Evolutionary conservation across 1,140 invertebrate species (phyloP).

Genomic region (Nymphalis io): DNA sequence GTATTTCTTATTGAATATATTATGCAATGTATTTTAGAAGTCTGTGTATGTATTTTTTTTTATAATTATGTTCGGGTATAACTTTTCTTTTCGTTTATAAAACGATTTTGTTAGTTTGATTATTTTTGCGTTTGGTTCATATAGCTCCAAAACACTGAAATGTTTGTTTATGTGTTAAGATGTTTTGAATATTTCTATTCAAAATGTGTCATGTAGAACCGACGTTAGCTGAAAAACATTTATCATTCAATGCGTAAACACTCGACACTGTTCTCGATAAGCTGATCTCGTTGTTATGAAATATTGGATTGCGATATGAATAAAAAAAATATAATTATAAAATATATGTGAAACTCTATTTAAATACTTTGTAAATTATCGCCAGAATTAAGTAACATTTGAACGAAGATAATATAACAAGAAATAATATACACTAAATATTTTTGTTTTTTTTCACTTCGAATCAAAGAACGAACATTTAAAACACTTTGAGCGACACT

Average conservation of each 20-base stretch:
- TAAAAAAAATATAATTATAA: not conserved
- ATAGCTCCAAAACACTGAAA: no score
- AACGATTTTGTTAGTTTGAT: not conserved
- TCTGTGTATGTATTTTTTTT: no score
- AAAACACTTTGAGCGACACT: conserved; percentile 25
- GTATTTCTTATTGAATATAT: not conserved
- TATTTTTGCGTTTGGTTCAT: not conserved
- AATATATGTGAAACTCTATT: no score
- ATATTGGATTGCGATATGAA: not conserved
- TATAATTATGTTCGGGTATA: not conserved
- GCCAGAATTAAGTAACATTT: no score
- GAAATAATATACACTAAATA: not conserved
- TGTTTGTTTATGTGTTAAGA: no score
- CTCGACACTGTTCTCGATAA: not conserved
- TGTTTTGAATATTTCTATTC: not conserved
- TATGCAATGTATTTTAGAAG: not conserved
- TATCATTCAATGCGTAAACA: not conserved
- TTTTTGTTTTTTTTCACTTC: not conserved
- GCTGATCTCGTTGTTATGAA: not conserved
- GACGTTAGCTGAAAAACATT: conserved; percentile 31
- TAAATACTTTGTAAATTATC: no score
- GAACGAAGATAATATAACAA: no score
- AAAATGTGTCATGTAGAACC: conserved; percentile 1
- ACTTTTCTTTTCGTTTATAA: not conserved
- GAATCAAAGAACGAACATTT: conserved; percentile 12